Percentiles rank a stretch among this genome's conserved stretches.
Evolutionary conservation across 2,113 vertebrate genomes (phyloP).

Genomic region (Odontophorus gujanensis): DNA sequence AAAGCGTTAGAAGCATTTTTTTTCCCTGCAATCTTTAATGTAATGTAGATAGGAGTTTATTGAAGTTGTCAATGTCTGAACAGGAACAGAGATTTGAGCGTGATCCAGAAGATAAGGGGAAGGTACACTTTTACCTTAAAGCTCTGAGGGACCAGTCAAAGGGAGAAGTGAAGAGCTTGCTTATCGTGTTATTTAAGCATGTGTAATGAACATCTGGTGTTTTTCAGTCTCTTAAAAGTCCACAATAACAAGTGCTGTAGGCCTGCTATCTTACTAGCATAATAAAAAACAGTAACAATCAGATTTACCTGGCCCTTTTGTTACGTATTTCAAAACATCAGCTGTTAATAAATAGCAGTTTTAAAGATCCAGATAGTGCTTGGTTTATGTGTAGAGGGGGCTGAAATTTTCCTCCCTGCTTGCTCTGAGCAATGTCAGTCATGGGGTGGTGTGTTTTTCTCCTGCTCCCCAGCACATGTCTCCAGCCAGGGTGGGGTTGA

Average conservation of each 20-base stretch:
- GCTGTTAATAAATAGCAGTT: not conserved
- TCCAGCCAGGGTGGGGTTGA: not conserved
- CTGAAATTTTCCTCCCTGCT: not conserved
- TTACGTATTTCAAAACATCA: not conserved
- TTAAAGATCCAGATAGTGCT: not conserved
- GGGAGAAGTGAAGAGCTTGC: not conserved
- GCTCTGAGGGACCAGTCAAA: not conserved
- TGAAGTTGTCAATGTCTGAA: not conserved
- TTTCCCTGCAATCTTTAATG: not conserved
- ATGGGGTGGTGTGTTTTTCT: not conserved
- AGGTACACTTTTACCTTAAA: not conserved
- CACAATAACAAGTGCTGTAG: not conserved
- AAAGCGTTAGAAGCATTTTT: not conserved
- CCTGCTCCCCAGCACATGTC: not conserved
- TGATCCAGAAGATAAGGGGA: not conserved
- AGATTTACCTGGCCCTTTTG: not conserved
- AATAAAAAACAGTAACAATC: not conserved
- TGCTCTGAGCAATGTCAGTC: not conserved
- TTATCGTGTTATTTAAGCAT: not conserved
- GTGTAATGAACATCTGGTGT: not conserved
- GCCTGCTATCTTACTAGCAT: not conserved
- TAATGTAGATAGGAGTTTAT: not conserved
- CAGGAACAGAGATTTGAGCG: not conserved
- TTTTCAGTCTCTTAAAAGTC: not conserved
- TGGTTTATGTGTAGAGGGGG: not conserved